Percentiles rank a stretch among this genome's conserved stretches.
Evolutionary conservation across 2,113 vertebrate genomes (phyloP).

Genomic region (Calidris pygmaea): DNA sequence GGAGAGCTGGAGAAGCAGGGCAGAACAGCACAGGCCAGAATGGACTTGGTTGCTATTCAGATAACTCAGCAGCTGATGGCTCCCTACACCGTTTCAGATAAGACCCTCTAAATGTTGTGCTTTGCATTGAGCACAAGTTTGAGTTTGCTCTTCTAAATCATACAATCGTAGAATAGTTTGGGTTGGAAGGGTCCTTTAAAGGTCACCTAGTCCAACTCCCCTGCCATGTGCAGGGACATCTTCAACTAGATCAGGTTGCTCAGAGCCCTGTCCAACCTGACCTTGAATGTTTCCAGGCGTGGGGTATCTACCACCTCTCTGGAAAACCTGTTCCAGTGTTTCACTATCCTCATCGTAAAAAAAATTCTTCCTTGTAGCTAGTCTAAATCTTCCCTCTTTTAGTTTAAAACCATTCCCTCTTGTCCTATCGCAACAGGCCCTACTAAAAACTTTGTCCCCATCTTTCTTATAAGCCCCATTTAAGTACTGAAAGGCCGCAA

Average conservation of each 20-base stretch:
- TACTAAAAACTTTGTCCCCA: neutral
- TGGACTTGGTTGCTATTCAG: rapidly evolving
- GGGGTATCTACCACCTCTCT: too few relatives aligned
- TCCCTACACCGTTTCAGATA: rapidly evolving
- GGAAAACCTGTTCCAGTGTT: neutral
- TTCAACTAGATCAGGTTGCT: neutral
- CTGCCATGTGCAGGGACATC: neutral
- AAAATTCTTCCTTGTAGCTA: neutral
- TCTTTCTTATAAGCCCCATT: neutral
- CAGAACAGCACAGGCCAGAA: neutral
- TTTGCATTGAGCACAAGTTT: neutral
- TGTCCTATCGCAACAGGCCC: neutral
- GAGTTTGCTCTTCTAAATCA: neutral
- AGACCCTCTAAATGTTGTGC: neutral
- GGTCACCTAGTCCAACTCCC: neutral
- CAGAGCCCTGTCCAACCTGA: neutral
- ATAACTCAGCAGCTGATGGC: neutral
- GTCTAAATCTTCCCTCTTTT: neutral
- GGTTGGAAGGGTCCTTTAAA: neutral
- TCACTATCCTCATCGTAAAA: neutral
- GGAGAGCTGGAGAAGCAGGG: neutral
- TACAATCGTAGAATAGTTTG: neutral
- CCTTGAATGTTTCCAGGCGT: neutral
- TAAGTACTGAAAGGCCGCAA: neutral
- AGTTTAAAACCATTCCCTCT: neutral